Conservation (phyloP, 2,888 invertebrate genomes). For the Drosophila mimica region DNA sequence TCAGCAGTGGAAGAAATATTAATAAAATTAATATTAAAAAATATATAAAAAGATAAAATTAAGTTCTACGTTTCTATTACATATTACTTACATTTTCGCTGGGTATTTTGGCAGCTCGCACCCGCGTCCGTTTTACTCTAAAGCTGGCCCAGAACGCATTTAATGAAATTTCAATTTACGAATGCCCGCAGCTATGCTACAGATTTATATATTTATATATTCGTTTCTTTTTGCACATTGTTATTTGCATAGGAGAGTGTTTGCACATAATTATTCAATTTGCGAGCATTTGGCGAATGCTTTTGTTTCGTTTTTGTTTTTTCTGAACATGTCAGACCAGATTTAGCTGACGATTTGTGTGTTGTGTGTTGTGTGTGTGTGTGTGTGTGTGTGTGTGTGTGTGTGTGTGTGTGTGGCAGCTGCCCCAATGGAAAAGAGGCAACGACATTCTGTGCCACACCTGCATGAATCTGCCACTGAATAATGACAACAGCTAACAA, state of each 20-base stretch:
- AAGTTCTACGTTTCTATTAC: no score
- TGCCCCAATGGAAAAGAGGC: slow-evolving; percentile 44
- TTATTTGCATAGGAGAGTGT: slow-evolving; percentile 53
- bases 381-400: background rate
- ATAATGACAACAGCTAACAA: slow-evolving; percentile 75
- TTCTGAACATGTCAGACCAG: slow-evolving; percentile 47
- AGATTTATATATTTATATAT: slow-evolving; percentile 19
- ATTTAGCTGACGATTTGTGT: slow-evolving; percentile 59
- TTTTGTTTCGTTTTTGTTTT: slow-evolving; percentile 50
- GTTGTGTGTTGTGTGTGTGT: background rate
- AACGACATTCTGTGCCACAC: slow-evolving; percentile 54
- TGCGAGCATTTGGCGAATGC: slow-evolving; percentile 37
- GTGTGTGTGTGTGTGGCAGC: slow-evolving; percentile 21
- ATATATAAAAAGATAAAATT: background rate
- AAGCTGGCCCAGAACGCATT: slow-evolving; percentile 36
- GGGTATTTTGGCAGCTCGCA: slow-evolving; percentile 4
- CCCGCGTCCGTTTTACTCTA: background rate
- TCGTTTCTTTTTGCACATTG: slow-evolving; percentile 19
- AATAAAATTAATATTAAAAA: background rate
- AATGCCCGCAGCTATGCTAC: slow-evolving; percentile 39
- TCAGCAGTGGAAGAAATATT: background rate
- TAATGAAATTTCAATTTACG: slow-evolving; percentile 55
- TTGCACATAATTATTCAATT: slow-evolving; percentile 76
- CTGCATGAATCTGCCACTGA: slow-evolving; percentile 67
- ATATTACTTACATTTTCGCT: background rate